Evolutionary conservation across 2,113 vertebrate genomes (phyloP), one percentile per base, ranked within the genome.

Genomic region (Pollachius pollachius): DNA sequence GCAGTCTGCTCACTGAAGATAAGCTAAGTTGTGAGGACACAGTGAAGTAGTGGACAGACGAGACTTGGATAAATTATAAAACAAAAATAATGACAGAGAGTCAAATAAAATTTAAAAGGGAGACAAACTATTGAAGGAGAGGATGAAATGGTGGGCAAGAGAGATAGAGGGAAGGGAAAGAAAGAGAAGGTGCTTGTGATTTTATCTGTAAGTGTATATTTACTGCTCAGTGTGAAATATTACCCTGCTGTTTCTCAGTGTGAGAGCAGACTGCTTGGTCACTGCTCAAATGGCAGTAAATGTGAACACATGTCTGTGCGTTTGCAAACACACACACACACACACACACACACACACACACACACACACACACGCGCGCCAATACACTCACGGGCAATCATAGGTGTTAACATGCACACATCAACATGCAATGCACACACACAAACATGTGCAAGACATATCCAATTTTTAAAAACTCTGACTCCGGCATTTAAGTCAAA

Each of bases 191-290:
- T 81, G 65, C 76, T 77, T 68, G 61, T 1, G 83, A 86, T 87
- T 56, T 83, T 85, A 87, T 90, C 84, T 64, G 66, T 73, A 57
- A 86, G 83, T 77, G 78, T 89, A 81, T 91, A 88, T 91, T 88
- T 89, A 88, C 83, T 84, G 79, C 77, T 82, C 83, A 73, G 80
- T 73, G 70, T 86, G 81, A 85, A 78, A 80, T 76, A 48, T 48
- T 48, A 48, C 41, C 41, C 41, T 48, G 41, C 11, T 48, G 41
- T 13, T 48, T 48, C 41, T 48, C 41, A 48, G 74, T 77, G 70
- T 73, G 54, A 64, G 25, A 52, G 37, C 75, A 61, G 56, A 27
- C 23, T 0, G 1, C 69, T 25, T 15, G 16, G 13, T 60, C 54
- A 65, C 58, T 76, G 62, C 71, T 67, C 56, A 58, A 17, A 48